Conservation (phyloP, 2,888 invertebrate species). For the Drosophila glabriapex region DNA sequence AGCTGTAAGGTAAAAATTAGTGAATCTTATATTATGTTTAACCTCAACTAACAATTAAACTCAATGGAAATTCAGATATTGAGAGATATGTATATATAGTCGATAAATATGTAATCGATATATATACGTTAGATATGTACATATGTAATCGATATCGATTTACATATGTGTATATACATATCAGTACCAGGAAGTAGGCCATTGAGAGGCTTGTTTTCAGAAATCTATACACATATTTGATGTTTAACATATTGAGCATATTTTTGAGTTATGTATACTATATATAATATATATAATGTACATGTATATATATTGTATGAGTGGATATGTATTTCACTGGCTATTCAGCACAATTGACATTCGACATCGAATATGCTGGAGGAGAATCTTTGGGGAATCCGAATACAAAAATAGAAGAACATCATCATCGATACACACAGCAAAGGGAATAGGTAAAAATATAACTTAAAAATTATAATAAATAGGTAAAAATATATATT, state of each 20-base stretch:
- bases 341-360: not conserved
- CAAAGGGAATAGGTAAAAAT: slow-evolving; percentile 8
- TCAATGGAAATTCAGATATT: not conserved
- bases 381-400: not conserved
- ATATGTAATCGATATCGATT: not conserved
- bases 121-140: not conserved
- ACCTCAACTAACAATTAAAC: not conserved
- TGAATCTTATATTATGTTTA: not conserved
- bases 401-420: not conserved
- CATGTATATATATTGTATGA: not conserved
- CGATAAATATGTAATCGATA: not conserved
- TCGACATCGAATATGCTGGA: slow-evolving; percentile 8
- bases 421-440: not conserved
- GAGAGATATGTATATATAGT: not conserved
- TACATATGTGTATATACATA: not conserved
- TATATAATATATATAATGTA: not conserved
- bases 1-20: slow-evolving; percentile 34
- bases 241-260: not conserved
- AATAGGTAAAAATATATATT: slow-evolving; percentile 27
- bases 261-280: not conserved
- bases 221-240: not conserved
- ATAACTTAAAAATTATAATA: not conserved
- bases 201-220: not conserved
- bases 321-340: not conserved
- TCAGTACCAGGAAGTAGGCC: not conserved